These are phyloP conservation scores for Pogonocichla stellata DNA, from an alignment of 2,113 vertebrate species.

Conservation along the genomic window DNA sequence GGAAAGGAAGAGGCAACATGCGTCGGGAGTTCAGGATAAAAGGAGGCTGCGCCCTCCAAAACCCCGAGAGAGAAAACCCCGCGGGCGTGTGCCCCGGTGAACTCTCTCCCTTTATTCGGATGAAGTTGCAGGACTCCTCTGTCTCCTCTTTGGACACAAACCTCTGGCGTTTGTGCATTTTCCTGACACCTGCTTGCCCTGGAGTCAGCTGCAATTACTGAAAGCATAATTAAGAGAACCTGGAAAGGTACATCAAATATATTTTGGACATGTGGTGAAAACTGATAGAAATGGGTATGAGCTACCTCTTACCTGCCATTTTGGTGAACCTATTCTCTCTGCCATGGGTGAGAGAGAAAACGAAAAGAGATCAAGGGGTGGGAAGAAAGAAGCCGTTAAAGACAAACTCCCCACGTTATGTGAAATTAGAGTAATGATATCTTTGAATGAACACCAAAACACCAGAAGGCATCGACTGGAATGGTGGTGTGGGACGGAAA, in stretches of 20 bases:
- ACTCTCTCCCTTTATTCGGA: neutral
- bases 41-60: neutral
- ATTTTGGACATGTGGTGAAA: neutral
- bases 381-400: neutral
- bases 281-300: neutral
- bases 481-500: neutral
- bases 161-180: neutral
- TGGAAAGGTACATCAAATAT: neutral
- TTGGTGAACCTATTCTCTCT: neutral
- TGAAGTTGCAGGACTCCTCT: neutral
- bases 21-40: accelerated
- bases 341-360: neutral
- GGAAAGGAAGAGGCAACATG: neutral
- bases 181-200: neutral
- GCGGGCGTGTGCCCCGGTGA: accelerated
- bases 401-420: neutral
- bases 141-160: neutral
- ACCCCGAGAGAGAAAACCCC: neutral
- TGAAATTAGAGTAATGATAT: neutral
- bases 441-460: neutral
- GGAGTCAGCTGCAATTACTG: neutral
- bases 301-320: neutral
- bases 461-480: neutral
- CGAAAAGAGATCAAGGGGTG: neutral
- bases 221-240: neutral